These are phyloP conservation scores for Sceloporus undulatus DNA, from an alignment of 2,113 vertebrate genomes.

Conservation along the genomic window DNA sequence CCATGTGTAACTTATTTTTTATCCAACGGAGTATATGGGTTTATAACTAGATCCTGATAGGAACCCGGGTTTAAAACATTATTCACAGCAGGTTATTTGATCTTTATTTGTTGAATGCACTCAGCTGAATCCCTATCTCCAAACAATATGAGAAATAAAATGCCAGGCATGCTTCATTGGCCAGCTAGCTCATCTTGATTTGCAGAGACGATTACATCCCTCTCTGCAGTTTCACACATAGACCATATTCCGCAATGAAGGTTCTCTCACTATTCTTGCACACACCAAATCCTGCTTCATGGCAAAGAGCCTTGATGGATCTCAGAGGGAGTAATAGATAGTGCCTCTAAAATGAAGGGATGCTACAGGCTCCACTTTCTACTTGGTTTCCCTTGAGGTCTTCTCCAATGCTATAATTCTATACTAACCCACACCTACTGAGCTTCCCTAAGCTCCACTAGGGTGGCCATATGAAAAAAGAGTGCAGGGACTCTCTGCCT, in stretches of 20 bases:
- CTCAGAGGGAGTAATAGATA: background rate
- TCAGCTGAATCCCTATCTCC: constrained; percentile 80
- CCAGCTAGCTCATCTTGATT: constrained; percentile 77
- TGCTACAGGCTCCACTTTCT: background rate
- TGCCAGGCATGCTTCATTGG: constrained; percentile 75
- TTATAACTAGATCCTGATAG: constrained; percentile 82
- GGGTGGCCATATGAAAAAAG: no score
- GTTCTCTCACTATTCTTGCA: constrained; percentile 38
- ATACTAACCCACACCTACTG: background rate
- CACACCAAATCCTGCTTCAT: constrained; percentile 35
- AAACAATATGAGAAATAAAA: constrained; percentile 84
- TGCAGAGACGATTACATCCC: constrained; percentile 71
- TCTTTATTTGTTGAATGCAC: constrained; percentile 84
- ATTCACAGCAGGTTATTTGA: constrained; percentile 83
- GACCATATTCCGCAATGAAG: constrained; percentile 45
- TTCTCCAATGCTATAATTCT: no score
- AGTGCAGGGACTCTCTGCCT: no score
- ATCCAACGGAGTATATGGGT: constrained; percentile 78
- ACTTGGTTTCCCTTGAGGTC: background rate
- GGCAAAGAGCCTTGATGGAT: background rate
- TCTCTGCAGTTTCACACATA: constrained; percentile 65
- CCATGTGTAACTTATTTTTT: constrained; percentile 80
- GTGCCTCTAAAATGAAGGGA: background rate
- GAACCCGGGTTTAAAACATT: constrained; percentile 82
- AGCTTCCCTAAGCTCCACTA: background rate